Conservation (phyloP, 2,113 vertebrate genomes). For the Prionailurus bengalensis region DNA sequence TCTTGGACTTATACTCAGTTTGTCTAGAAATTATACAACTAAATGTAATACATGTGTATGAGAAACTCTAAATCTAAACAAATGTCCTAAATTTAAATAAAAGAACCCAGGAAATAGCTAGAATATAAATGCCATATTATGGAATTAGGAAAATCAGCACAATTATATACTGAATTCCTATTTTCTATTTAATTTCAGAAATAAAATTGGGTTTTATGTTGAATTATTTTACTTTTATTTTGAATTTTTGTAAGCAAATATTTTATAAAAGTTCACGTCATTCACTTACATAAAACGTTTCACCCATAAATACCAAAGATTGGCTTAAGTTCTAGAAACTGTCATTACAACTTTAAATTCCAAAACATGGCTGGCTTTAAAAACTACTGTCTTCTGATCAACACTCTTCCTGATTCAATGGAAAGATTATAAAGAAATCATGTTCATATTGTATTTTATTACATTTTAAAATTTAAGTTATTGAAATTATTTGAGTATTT, state of each 20-base stretch:
- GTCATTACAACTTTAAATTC: slow-evolving; percentile 51
- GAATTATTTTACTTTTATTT: background rate
- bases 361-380: slow-evolving; percentile 22
- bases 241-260: background rate
- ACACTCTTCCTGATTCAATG: background rate
- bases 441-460: background rate
- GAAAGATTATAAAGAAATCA: slow-evolving; percentile 21
- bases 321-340: slow-evolving; percentile 10
- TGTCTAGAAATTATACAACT: background rate
- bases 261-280: background rate
- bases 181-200: slow-evolving; percentile 31
- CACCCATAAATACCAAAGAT: no score
- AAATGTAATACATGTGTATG: background rate
- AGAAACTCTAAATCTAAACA: background rate
- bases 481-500: slow-evolving; percentile 36
- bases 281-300: background rate
- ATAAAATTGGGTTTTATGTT: slow-evolving; percentile 2
- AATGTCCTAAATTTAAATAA: slow-evolving; percentile 13
- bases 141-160: background rate
- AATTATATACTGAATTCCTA: background rate
- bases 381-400: background rate
- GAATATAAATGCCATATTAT: background rate
- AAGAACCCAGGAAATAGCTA: background rate
- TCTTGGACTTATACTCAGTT: background rate
- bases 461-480: background rate